Base-by-base conservation (phyloP, 2,113 vertebrate genomes). In the Elanoides forficatus region DNA sequence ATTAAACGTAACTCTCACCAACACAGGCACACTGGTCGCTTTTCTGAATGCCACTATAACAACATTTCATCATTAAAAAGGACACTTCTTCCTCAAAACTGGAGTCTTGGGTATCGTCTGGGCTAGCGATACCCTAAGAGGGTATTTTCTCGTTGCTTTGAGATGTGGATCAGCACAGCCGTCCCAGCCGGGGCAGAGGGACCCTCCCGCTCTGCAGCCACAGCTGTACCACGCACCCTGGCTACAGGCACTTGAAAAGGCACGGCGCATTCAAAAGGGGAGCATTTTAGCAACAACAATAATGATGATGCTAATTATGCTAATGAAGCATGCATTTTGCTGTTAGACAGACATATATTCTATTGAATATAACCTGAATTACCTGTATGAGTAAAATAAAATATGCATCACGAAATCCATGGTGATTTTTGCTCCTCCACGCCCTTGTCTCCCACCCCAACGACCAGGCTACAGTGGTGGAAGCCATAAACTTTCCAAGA, bases 51-150 rank as follows among this genome's bases (percentile, higher is more conserved):
- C 15, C 16, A 14, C n/a, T 26, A 6, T 6, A 34, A 27, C 10
- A 16, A 19, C 11, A 40, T 50, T 80, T 47, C 32, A 17, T 17
- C 17, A 36, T 30, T 12, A 15, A 48, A 55, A 36, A 32, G 30
- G 48, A 8, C 30, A 11, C n/a, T 32, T 42, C 30, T 55, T 70
- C 16, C 21, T 36, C 25, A 21, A 9, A 59, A 27, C 16, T 3
- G 3, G 6, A 10, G 48, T 4, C 17, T 7, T 15, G 17, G 48
- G 6, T n/a, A 14, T 7, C 3, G 1, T 3, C 48, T 38, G 29
- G 56, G 45, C 18, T 29, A 11, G 11, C 1, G 13, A 29, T 2
- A 12, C 8, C n/a, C 21, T 4, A 7, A 6, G 30, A 8, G 10
- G 21, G 36, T 16, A 11, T 10, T 5, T 40, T 47, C 30, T 30